These are phyloP conservation scores for Venustaconcha ellipsiformis DNA, from an alignment of 1,140 invertebrate species.

Conservation along the genomic window DNA sequence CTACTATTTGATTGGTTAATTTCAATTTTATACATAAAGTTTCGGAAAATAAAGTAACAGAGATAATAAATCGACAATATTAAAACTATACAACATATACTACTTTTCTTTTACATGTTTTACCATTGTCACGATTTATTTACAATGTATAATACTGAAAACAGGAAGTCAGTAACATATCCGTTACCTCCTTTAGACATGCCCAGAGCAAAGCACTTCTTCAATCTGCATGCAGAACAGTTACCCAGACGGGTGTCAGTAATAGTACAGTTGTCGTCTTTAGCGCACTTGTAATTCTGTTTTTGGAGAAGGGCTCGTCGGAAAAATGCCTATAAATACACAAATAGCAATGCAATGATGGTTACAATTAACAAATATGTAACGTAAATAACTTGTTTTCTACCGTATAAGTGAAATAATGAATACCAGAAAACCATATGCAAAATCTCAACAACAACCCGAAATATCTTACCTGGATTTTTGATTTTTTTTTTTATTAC, in stretches of 20 bases:
- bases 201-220: constrained; percentile 60
- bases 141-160: neutral
- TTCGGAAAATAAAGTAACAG: no score
- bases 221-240: constrained; percentile 59
- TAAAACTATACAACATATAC: neutral
- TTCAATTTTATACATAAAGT: no score
- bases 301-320: constrained; percentile 54
- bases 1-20: no score
- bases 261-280: constrained; percentile 52
- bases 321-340: constrained; percentile 58
- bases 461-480: no score
- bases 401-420: neutral
- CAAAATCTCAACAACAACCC: no score
- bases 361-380: neutral
- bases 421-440: no score
- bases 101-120: neutral
- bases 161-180: neutral
- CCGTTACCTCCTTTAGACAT: constrained; percentile 63
- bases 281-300: constrained; percentile 50
- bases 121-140: neutral
- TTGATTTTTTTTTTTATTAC: no score
- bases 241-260: constrained; percentile 47
- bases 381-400: neutral
- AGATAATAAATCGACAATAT: no score
- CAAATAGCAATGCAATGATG: neutral